Conservation (phyloP, 2,113 vertebrate genomes). For the Australoheros scitulus region DNA sequence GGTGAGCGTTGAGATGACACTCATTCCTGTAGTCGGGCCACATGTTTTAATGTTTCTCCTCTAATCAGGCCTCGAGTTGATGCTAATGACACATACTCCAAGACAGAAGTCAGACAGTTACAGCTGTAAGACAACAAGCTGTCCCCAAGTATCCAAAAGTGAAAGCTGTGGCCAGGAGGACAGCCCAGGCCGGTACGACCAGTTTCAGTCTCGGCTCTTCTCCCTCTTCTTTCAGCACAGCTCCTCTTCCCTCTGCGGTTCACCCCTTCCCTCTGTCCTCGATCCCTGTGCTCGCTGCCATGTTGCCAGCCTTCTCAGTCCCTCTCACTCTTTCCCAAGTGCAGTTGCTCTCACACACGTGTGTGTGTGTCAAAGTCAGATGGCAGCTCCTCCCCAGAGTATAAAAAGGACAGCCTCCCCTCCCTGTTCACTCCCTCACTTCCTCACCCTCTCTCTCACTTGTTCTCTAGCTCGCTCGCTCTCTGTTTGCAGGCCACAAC, state of each 20-base stretch:
- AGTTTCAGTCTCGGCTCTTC: background rate
- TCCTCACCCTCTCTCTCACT: constrained; percentile 32
- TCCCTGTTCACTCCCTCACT: constrained; percentile 28
- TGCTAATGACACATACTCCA: constrained; percentile 39
- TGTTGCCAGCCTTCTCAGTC: constrained; percentile 32
- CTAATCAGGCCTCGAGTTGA: constrained; percentile 5
- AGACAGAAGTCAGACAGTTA: constrained; percentile 11
- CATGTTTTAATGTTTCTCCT: constrained; percentile 59
- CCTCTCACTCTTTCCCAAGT: constrained; percentile 17
- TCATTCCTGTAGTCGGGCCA: constrained; percentile 81
- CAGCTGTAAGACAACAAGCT: background rate
- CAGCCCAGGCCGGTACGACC: background rate
- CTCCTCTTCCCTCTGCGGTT: background rate
- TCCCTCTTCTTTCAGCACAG: background rate
- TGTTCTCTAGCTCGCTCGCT: background rate
- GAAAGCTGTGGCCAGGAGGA: background rate
- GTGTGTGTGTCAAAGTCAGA: constrained; percentile 68
- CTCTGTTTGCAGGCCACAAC: constrained; percentile 20
- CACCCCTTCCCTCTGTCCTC: constrained; percentile 18
- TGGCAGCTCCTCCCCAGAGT: constrained; percentile 57
- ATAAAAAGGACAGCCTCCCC: constrained; percentile 35
- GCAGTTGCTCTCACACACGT: constrained; percentile 64
- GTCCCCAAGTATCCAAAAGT: constrained; percentile 8
- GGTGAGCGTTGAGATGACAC: constrained; percentile 85
- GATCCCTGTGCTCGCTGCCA: constrained; percentile 47